These are phyloP conservation scores for Nasonia oneida DNA, from an alignment of 2,888 invertebrate genomes.

Conservation along the genomic window DNA sequence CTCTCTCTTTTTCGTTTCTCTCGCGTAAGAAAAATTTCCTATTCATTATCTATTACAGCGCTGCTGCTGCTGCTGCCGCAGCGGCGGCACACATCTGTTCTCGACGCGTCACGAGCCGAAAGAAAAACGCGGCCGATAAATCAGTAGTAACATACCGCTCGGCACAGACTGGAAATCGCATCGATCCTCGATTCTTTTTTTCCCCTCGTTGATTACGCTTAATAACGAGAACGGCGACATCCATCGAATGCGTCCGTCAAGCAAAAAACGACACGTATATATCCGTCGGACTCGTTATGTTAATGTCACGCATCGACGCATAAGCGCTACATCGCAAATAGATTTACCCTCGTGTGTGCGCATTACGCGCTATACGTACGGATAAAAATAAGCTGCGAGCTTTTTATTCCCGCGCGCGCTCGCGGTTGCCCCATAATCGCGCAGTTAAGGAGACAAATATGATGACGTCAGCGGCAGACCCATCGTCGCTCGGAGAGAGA, in stretches of 20 bases:
- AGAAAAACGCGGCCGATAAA: conserved; percentile 35
- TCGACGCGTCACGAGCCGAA: conserved; percentile 1
- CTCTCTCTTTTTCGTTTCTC: background rate
- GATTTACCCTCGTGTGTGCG: background rate
- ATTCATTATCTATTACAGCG: conserved; percentile 50
- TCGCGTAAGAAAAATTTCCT: conserved; percentile 42
- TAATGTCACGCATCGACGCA: conserved; percentile 13
- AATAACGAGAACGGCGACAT: background rate
- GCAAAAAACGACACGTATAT: background rate
- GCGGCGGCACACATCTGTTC: conserved; percentile 11
- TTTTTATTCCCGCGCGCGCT: conserved; percentile 33
- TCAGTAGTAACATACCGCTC: conserved; percentile 31
- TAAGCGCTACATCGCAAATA: conserved; percentile 27
- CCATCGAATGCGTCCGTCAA: background rate
- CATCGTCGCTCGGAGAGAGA: conserved; percentile 61
- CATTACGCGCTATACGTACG: background rate
- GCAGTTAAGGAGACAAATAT: conserved; percentile 75
- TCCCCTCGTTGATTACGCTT: conserved; percentile 12
- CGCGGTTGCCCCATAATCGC: conserved; percentile 68
- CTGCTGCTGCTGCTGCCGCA: background rate
- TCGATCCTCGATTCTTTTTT: conserved; percentile 29
- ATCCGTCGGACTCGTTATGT: conserved; percentile 5
- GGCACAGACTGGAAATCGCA: conserved; percentile 8
- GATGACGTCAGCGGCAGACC: conserved; percentile 72
- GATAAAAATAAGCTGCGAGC: conserved; percentile 4